Conservation (phyloP, 2,113 vertebrate species). For the Suricata suricatta region DNA sequence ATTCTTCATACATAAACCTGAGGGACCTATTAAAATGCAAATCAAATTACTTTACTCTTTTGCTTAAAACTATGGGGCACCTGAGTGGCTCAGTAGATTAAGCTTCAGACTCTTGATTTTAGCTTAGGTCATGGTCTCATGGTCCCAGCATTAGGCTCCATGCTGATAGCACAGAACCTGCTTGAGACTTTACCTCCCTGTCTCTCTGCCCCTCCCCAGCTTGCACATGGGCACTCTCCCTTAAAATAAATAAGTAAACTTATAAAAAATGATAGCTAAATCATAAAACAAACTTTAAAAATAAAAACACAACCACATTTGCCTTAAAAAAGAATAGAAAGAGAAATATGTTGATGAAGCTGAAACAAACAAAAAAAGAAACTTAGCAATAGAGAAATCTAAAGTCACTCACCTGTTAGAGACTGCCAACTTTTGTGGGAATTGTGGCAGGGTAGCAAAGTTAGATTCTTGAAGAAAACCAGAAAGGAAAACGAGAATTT, state of each 20-base stretch:
- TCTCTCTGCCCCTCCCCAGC: no score
- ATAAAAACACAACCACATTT: background rate
- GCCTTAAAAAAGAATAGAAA: background rate
- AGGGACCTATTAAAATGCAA: slow-evolving; percentile 37
- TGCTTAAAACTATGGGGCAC: background rate
- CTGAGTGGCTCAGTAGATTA: no score
- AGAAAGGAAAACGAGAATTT: background rate
- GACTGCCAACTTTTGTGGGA: background rate
- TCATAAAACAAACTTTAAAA: background rate
- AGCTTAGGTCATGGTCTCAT: no score
- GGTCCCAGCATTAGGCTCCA: no score
- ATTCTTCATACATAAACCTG: background rate
- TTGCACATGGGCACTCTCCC: no score
- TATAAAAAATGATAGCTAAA: background rate
- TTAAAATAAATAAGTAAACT: no score
- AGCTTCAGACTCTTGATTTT: no score
- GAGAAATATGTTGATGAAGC: background rate
- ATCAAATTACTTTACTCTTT: slow-evolving; percentile 5
- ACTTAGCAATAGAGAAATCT: background rate
- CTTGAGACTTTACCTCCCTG: no score
- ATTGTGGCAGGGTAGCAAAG: background rate
- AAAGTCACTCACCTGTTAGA: background rate
- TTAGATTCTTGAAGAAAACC: background rate
- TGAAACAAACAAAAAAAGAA: background rate
- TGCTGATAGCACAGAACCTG: no score